Base-by-base conservation (phyloP, 1,140 invertebrate species). In the Platorchestia sp. region DNA sequence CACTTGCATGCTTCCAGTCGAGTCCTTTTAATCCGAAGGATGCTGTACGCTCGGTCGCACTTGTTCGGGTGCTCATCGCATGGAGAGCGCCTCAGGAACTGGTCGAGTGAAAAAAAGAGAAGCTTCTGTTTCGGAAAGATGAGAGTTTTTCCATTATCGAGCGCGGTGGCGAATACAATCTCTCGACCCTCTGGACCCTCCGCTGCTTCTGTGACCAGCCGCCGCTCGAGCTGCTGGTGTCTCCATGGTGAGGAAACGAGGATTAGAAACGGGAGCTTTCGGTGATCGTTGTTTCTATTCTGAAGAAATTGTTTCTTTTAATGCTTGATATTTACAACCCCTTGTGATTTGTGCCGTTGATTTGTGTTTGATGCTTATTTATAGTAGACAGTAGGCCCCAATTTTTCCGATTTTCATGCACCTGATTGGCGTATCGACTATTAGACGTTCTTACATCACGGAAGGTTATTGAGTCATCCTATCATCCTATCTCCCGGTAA, bases 91-190 rank as follows among this genome's bases (percentile, higher is more conserved):
- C 59, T 75, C 59, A 22, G 27, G 27, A 14, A 36, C 27, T 75
- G 59, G 14, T 36, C 59, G 10, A 19, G 59, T 75, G 59, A 75
- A 75, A 75, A 75, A 75, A 27, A n/a, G 36, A 75, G 10, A 36
- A 14, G 59, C 59, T 75, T 75, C 59, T 75, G 59, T 75, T 75
- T 75, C 27, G 59, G 14, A 3, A 75, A 36, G 59, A 19, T 10
- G 59, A 75, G 59, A 75, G 59, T 75, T 75, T 75, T 75, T 75
- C 59, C 59, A 75, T 75, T 75, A 75, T 75, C 59, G 59, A 75
- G 59, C 14, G 59, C 59, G 59, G 59, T 75, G 14, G 59, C 59
- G 59, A 75, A 36, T 36, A 75, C 59, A 75, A 75, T 75, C 59
- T 75, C 59, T 75, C 59, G 59, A 75, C 59, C 59, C 59, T 75